phyloP scores from a whole-genome alignment of 2,888 invertebrate species.

The Drosophila putrida region DNA sequence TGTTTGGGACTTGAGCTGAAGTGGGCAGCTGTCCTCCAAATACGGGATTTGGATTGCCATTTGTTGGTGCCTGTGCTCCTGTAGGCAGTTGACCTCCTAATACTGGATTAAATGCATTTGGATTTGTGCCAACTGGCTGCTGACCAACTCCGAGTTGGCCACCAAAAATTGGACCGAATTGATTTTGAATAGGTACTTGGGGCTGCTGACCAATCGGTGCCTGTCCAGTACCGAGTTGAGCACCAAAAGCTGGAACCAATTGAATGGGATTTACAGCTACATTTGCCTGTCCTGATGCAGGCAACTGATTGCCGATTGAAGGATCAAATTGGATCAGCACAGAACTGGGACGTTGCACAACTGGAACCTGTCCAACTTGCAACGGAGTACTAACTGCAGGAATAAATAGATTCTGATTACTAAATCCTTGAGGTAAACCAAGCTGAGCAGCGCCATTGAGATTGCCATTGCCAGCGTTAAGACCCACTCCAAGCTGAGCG shows the following conservation, averaged over 20 bases:
- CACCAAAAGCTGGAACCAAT: constrained; percentile 30
- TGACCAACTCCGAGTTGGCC: constrained; percentile 40
- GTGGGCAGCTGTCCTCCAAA: constrained; percentile 25
- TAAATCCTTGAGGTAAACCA: constrained; percentile 26
- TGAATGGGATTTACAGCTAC: constrained; percentile 28
- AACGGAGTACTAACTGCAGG: constrained; percentile 47
- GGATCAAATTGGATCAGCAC: constrained; percentile 56
- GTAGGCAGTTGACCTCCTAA: constrained; percentile 15
- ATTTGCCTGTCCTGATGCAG: constrained; percentile 37
- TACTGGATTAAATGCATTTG: constrained; percentile 16
- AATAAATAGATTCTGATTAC: constrained; percentile 53
- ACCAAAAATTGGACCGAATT: constrained; percentile 30
- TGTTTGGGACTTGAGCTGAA: neutral
- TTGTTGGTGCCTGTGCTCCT: neutral
- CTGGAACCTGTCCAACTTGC: constrained; percentile 20
- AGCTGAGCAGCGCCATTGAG: constrained; percentile 35
- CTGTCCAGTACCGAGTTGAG: constrained; percentile 44
- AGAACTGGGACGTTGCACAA: constrained; percentile 30
- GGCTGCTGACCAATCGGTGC: constrained; percentile 13
- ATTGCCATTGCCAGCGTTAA: constrained; percentile 24
- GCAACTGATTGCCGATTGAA: constrained; percentile 44
- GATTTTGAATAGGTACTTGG: neutral
- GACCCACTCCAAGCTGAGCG: constrained; percentile 32
- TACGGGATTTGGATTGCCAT: constrained; percentile 1
- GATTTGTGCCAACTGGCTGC: constrained; percentile 5